Base-by-base conservation (phyloP, 35 echinoderm and acorn worm genomes). In the Ophiothrix spiculata region DNA sequence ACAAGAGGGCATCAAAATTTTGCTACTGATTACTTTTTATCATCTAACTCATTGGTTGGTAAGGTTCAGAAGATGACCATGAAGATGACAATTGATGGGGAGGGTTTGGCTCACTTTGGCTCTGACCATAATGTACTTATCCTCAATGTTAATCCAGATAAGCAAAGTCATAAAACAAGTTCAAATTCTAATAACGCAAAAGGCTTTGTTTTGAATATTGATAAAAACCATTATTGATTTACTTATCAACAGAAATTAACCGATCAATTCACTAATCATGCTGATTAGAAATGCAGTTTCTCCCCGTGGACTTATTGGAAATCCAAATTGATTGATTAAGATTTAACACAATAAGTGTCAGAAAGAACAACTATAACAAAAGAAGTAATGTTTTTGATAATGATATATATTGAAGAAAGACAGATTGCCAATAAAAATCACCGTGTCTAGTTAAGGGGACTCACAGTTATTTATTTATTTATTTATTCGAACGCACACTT, bases 1-100 rank as follows among this genome's bases (percentile, higher is more conserved):
- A 13, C 23, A 14, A 28, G 79, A 45, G 79, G 15, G 19, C 3
- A 40, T 80, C 38, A 40, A 40, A 36, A 41, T n/a, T 40, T 36
- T 45, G 21, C 79, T 28, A 80, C 42, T 31, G 79, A 80, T n/a
- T 80, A 80, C 32, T 54, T 82, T 39, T 12, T 82, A 23, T 82
- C 39, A 32, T 82, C 80, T 31, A 56, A 56, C 12, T 31, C 46
- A 54, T 14, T 82, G n/a, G 36, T 82, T 8, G 56, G 33, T 31
- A 29, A 56, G 19, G 41, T 82, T 32, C 29, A 31, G 2, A 31
- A 82, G 56, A 29, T n/a, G n/a, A n/a, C n/a, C n/a, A n/a, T n/a
- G n/a, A n/a, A n/a, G n/a, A n/a, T 42, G 4, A 25, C 29, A 25
- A 28, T 69, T 69, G 60, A 69, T 25, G 60, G 29, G 25, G 60